Evolutionary conservation across 2,888 invertebrate species (phyloP), one percentile per base, ranked within the genome.

Genomic region (Heterodera filipjevi): DNA sequence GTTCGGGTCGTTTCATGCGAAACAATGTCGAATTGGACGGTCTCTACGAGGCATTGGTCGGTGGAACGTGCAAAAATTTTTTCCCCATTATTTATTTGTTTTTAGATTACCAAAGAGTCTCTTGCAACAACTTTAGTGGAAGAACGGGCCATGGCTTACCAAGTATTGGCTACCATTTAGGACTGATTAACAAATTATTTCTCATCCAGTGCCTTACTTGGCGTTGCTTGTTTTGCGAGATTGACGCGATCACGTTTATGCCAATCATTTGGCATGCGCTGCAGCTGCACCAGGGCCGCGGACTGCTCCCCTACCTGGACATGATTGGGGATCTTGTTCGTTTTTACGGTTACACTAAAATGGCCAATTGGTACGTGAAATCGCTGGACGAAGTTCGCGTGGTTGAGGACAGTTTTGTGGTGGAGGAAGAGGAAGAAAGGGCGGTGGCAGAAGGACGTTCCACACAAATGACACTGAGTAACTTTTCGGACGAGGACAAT

Each of bases 321-420:
- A 35, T 68, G 68, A 68, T 68, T 6, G 68, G 68, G 33, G 68
- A 68, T 22, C 22, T 68, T 14, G 68, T 68, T 35, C 33, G 33
- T 35, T 68, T 68, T 35, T 68, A 68, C 33, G 68, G 68, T 19
- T 35, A 35, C 68, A 16, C 32, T 6, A 32, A 35, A 32, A 35
- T 68, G 68, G 33, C 68, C 68, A 68, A 5, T 33, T 68, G 68
- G 68, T 68, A 68, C 68, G 32, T 35, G n/a, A 68, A 68, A 32
- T 32, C 32, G 68, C 68, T 35, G 68, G 68, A 68, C 35, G 59
- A 59, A 10, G 59, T 59, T 3, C 22, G 22, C 19, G 59, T 33
- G 68, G 68, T 68, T 19, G 68, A 68, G 19, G 68, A 68, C 33
- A 68, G 33, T 35, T 35, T 68, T 33, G 33, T 68, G 33, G 8